These are phyloP conservation scores for Tetranychus piercei DNA, from an alignment of 2,888 invertebrate genomes.

Conservation along the genomic window DNA sequence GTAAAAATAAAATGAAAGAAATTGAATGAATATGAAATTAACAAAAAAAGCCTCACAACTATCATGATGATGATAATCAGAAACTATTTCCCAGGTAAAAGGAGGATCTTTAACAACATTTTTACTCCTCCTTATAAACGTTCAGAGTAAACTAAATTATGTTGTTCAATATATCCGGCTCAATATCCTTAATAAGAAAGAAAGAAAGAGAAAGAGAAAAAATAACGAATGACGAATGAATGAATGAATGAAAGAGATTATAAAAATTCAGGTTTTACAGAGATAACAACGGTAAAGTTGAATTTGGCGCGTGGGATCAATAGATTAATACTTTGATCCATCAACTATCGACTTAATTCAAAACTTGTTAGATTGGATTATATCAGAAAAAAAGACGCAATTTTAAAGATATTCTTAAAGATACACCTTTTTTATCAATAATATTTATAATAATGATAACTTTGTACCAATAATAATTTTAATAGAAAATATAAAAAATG, in stretches of 20 bases:
- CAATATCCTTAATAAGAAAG: background rate
- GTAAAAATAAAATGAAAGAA: no score
- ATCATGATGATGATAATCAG: no score
- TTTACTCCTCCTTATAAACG: background rate
- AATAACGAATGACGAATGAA: no score
- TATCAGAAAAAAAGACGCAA: background rate
- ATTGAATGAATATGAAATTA: no score
- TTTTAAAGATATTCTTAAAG: background rate
- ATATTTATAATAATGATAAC: background rate
- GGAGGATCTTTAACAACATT: background rate
- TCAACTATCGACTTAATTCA: background rate
- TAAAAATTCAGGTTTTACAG: background rate
- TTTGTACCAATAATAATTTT: background rate
- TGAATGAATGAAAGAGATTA: background rate
- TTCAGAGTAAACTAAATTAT: background rate
- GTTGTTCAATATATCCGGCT: background rate
- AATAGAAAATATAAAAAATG: no score
- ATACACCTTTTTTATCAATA: slow-evolving; percentile 6
- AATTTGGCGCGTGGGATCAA: background rate
- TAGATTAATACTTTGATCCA: background rate
- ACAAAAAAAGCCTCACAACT: no score
- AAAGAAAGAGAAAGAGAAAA: no score
- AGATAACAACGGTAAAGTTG: background rate
- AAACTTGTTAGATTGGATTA: background rate
- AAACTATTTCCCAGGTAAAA: background rate